A percentile compares a stretch with the other conserved stretches of the same genome.
phyloP scores from a whole-genome alignment of 2,797 vertebrate genomes.

The Fratercula arctica region DNA sequence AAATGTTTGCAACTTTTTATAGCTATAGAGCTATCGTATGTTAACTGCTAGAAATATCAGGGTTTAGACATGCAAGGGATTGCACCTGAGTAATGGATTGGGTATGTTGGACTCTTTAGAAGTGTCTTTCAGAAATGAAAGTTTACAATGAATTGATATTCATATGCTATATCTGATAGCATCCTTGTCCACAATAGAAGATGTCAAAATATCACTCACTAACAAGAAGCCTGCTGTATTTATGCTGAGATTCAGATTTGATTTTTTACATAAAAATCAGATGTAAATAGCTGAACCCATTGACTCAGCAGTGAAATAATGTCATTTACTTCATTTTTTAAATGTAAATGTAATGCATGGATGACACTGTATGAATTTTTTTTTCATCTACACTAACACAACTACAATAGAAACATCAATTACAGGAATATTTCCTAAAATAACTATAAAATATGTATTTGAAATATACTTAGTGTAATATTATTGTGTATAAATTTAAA shows the following conservation, averaged over 20 bases:
- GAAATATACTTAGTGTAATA: neutral
- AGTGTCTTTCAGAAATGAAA: neutral
- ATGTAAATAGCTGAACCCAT: neutral
- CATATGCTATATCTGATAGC: neutral
- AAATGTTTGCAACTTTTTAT: neutral
- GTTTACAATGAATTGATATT: neutral
- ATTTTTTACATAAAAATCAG: neutral
- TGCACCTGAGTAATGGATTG: neutral
- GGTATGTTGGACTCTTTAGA: neutral
- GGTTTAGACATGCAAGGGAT: neutral
- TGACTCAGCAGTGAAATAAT: neutral
- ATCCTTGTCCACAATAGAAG: neutral
- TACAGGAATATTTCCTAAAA: neutral
- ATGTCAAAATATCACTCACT: neutral
- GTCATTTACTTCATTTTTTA: neutral
- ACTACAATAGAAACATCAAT: neutral
- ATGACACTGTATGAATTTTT: accelerated
- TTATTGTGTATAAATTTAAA: neutral
- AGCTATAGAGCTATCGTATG: neutral
- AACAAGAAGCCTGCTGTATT: neutral
- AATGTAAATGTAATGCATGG: neutral
- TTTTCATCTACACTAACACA: neutral
- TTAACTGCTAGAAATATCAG: neutral
- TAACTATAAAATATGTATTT: neutral
- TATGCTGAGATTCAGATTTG: neutral